Evolutionary conservation across 1,140 invertebrate genomes (phyloP), one percentile per base, ranked within the genome.

Genomic region (Euschistus heros): DNA sequence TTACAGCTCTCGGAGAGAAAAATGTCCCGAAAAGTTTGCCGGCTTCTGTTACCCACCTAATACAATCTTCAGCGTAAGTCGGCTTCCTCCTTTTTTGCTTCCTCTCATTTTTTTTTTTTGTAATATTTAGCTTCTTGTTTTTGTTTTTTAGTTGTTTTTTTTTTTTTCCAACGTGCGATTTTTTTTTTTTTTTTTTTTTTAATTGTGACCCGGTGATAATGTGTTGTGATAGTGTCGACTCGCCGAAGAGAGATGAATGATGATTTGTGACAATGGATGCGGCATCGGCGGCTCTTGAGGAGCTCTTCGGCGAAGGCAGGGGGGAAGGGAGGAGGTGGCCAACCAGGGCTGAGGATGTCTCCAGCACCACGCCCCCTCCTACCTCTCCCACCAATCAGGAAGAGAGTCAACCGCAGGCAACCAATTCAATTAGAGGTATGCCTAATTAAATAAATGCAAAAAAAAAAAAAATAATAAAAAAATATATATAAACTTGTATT

Each of bases 361-460:
- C 62, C 30, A 69, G 68, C 62, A 65, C 68, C 7, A 69, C 68
- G 22, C 68, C 68, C 15, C 67, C 67, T 20, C 68, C 68, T 17
- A 17, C 63, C 33, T 64, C 65, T 10, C 66, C 66, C 22, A 22
- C 37, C 47, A 55, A 44, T 22, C 60, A 67, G 15, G 61, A 63
- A 13, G 52, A 60, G 37, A 18, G 57, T 15, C 66, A 65, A 22
- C 66, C 64, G 6, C 68, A 69, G 24, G 47, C 68, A 46, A 66
- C 66, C 66, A 69, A 67, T 60, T 59, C 44, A 15, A 69, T 68
- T 47, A 62, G 68, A 69, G 68, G 66, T 67, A 68, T 2, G 8
- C 5, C n/a, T 18, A 54, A 18, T 52, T 17, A n/a, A 15, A 42
- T 27, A 14, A 37, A 20, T 50, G n/a, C 4, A 17, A 20, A 20